Percentiles rank a stretch among this genome's conserved stretches.
These are phyloP conservation scores for Salvelinus namaycush DNA, from an alignment of 2,113 vertebrate species.

Conservation along the genomic window DNA sequence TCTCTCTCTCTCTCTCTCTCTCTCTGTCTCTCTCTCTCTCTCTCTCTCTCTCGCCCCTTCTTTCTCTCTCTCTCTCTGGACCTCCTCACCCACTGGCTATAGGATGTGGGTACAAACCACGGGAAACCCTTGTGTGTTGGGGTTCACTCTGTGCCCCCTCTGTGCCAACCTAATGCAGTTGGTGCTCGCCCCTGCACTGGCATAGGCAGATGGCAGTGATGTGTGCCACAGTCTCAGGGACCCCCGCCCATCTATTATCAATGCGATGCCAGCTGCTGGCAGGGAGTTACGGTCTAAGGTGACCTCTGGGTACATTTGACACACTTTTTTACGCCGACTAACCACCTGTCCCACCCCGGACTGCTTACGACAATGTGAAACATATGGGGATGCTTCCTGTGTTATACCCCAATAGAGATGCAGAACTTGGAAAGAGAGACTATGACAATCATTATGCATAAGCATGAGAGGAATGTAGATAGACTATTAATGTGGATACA, in stretches of 20 bases:
- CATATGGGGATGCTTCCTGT: neutral
- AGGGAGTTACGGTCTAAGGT: conserved; percentile 15
- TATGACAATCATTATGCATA: neutral
- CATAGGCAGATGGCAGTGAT: conserved; percentile 18
- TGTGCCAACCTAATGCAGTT: neutral
- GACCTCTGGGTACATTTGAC: conserved; percentile 12
- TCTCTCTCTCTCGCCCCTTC: too few relatives aligned
- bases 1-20: too few relatives aligned
- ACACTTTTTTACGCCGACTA: neutral
- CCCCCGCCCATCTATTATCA: conserved; percentile 29
- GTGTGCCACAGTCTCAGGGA: conserved; percentile 13
- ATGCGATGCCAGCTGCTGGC: conserved; percentile 31
- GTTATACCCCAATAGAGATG: neutral
- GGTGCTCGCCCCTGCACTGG: neutral
- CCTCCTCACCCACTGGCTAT: neutral
- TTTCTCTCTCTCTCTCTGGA: neutral
- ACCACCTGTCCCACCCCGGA: neutral
- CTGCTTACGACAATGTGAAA: neutral
- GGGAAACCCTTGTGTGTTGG: neutral
- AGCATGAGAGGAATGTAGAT: too few relatives aligned
- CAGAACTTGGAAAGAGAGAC: neutral
- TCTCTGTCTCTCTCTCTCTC: too few relatives aligned
- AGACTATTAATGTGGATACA: too few relatives aligned
- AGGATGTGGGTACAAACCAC: neutral
- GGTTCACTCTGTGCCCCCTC: neutral